Evolutionary conservation across 2,113 vertebrate genomes (phyloP), one percentile per base, ranked within the genome.

Genomic region (Peucedramus taeniatus): DNA sequence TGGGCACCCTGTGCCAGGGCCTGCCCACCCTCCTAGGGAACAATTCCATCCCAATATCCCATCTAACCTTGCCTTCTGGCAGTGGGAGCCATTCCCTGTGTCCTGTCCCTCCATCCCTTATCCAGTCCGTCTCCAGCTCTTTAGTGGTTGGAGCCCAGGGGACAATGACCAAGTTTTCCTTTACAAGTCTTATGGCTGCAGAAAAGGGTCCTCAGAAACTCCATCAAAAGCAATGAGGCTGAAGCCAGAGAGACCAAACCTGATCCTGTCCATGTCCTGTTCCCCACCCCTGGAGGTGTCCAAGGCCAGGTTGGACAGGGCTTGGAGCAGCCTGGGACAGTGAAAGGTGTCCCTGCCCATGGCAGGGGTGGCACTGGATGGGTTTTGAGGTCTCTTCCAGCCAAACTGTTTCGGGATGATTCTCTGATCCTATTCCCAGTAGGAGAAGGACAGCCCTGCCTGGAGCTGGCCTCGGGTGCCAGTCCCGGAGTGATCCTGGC

Each of bases 381-480:
- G 1, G 20, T 21, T 60, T 10, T 45, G 39, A 30, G 23, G 20
- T 26, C 39, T 23, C 28, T 59, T 14, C 60, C 53, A 82, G 4
- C 57, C 61, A 24, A 21, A 15, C 11, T 30, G 27, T 11, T 5
- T 33, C 0, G 0, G 87, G 53, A 11, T 21, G 28, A 20, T 61
- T 61, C 45, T 5, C 8, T 31, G n/a, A 4, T 18, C 11, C 59
- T 39, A 0, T 15, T 71, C 60, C 72, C 8, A 2, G 2, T 0
- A 8, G 15, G 22, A 64, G 53, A 27, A 44, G 0, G 4, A 37
- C 39, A 40, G 4, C 20, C 49, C 17, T 4, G 1, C 30, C 22
- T 10, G 69, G 53, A 51, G 13, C 40, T 21, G 70, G 35, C 23
- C 27, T 13, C 2, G 2, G 8, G 9, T 12, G 31, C 37, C 15